Percentiles rank a stretch among this genome's conserved stretches.
Evolutionary conservation across 53 echinoderm and acorn worm species (phyloP).

Genomic region (Henricia sp.): DNA sequence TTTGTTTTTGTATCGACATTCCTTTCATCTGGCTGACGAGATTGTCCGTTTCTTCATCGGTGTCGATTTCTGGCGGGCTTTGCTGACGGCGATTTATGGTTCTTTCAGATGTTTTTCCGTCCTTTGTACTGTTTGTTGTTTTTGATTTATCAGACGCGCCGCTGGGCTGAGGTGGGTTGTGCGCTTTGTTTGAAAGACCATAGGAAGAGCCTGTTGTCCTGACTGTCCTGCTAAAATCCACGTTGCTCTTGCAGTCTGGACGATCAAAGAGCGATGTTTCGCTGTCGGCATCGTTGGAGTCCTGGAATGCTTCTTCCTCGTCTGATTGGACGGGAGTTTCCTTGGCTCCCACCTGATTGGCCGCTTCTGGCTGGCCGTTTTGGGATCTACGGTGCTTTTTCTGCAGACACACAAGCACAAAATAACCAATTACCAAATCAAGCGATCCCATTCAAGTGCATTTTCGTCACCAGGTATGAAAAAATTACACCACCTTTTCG

Average conservation of each 20-base stretch:
- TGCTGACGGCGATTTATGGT: conserved; percentile 18
- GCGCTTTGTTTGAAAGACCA: conserved; percentile 32
- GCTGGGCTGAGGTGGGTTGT: background rate
- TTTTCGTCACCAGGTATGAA: too few species aligned
- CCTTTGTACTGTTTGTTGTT: background rate
- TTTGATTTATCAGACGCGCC: conserved; percentile 30
- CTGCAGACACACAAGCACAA: conserved; percentile 4
- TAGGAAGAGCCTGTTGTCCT: conserved; percentile 41
- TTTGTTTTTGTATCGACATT: background rate
- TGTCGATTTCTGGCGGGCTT: conserved; percentile 22
- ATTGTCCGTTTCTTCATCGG: conserved; percentile 46
- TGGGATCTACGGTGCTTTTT: conserved; percentile 65
- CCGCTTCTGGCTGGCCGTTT: conserved; percentile 27
- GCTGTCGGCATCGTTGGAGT: conserved; percentile 97
- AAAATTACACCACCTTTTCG: too few species aligned
- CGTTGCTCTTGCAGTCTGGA: conserved; percentile 52
- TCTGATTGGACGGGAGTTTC: conserved; percentile 85
- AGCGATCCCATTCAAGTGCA: too few species aligned
- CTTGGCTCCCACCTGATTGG: conserved; percentile 6
- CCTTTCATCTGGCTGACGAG: conserved; percentile 23
- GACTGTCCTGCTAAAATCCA: conserved; percentile 37
- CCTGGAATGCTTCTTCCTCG: conserved; percentile 77
- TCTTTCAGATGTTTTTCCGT: conserved; percentile 6
- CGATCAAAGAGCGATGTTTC: conserved; percentile 95
- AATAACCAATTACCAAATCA: too few species aligned